Conservation (phyloP, 2,888 invertebrate genomes). For the Mythimna albipuncta region DNA sequence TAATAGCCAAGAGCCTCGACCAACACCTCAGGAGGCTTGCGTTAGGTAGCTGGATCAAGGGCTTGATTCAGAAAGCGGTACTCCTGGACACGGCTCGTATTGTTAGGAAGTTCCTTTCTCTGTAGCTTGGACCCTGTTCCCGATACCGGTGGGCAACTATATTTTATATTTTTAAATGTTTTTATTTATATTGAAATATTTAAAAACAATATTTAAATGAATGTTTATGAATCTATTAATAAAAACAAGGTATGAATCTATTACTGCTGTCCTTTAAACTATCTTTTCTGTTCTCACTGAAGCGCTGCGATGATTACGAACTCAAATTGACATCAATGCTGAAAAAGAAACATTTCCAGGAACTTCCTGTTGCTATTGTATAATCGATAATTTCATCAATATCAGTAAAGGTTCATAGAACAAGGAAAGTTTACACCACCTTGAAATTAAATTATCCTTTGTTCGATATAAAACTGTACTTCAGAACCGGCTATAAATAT, state of each 20-base stretch:
- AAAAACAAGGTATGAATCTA: no score
- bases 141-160: no score
- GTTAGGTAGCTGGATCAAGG: no score
- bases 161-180: no score
- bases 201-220: no score
- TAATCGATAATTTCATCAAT: slow-evolving; percentile 27
- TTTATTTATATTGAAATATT: no score
- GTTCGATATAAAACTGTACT: slow-evolving; percentile 32
- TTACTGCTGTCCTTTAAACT: background rate
- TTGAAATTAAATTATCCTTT: slow-evolving; percentile 47
- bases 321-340: background rate
- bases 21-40: no score
- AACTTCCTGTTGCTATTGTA: slow-evolving; percentile 14
- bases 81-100: no score
- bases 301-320: background rate
- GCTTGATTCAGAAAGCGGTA: no score
- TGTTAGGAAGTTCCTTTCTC: no score
- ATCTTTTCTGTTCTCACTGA: background rate
- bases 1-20: no score
- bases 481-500: slow-evolving; percentile 26
- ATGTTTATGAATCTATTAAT: background rate
- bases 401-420: slow-evolving; percentile 34
- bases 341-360: slow-evolving; percentile 20
- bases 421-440: slow-evolving; percentile 44
- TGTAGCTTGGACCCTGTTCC: no score